A percentile compares a stretch with the other conserved stretches of the same genome.
Evolutionary conservation across 1,140 invertebrate species (phyloP).

Genomic region (Eriocheir sinensis): DNA sequence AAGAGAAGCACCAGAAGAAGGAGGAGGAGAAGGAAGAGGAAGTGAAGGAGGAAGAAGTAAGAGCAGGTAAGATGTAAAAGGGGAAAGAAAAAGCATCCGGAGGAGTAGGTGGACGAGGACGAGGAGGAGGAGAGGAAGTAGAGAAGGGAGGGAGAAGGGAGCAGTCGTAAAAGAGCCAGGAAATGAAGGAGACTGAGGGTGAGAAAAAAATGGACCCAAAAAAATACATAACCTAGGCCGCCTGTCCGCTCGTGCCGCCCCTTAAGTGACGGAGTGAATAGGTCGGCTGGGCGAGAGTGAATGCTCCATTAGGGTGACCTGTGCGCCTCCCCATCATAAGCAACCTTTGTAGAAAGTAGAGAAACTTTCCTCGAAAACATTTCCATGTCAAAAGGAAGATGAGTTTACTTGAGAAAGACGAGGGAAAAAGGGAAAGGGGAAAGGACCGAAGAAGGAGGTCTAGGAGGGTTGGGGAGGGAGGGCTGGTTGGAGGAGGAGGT

Average conservation of each 20-base stretch:
- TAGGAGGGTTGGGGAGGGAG: too few species aligned
- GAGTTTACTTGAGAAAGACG: background rate
- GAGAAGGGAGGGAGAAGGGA: background rate
- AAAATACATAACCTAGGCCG: too few species aligned
- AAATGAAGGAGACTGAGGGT: too few species aligned
- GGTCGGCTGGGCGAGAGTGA: background rate
- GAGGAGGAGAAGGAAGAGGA: background rate
- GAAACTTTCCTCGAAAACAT: background rate
- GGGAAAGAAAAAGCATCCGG: background rate
- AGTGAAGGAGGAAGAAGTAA: background rate
- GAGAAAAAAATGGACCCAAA: background rate
- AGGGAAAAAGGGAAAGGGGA: too few species aligned
- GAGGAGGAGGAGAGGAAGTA: background rate
- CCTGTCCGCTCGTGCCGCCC: background rate
- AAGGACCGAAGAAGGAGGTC: too few species aligned
- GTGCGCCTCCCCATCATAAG: background rate
- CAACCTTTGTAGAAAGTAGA: background rate
- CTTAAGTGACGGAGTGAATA: background rate
- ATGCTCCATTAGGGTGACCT: background rate
- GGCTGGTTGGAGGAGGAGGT: too few species aligned
- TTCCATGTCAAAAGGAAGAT: constrained; percentile 16
- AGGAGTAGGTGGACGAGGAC: background rate
- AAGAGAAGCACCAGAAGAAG: background rate
- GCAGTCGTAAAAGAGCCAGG: background rate
- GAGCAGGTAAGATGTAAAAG: too few species aligned